Conservation (phyloP, 2,113 vertebrate genomes). For the Eudyptes chrysolophus region DNA sequence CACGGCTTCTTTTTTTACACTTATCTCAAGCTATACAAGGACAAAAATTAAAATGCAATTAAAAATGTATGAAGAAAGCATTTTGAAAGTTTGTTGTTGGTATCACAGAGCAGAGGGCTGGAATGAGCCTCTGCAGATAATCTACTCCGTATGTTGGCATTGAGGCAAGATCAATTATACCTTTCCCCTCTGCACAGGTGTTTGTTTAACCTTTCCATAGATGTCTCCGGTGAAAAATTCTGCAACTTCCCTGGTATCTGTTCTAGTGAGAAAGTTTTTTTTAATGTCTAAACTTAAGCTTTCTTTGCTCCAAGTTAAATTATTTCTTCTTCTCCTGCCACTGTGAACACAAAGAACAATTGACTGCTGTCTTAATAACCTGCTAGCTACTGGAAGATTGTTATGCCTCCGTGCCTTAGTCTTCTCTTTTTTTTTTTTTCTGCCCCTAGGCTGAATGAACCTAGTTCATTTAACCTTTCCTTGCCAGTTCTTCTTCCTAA, state of each 20-base stretch:
- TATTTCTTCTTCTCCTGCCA: conserved; percentile 54
- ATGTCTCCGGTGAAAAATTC: conserved; percentile 8
- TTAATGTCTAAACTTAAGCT: conserved; percentile 31
- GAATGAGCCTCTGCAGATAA: not conserved
- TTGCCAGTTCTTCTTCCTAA: conserved; percentile 15
- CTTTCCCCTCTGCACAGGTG: conserved; percentile 14
- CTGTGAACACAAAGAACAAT: conserved; percentile 56
- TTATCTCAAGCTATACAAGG: not conserved
- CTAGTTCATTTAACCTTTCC: conserved; percentile 50
- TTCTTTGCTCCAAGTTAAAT: conserved; percentile 57
- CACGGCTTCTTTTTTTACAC: not conserved
- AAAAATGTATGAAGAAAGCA: conserved; percentile 35
- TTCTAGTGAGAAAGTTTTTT: not conserved
- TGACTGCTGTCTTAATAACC: conserved; percentile 62
- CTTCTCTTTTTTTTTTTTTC: not conserved
- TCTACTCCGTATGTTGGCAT: not conserved
- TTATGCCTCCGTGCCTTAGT: conserved; percentile 44
- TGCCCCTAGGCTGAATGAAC: not conserved
- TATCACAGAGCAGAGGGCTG: not conserved
- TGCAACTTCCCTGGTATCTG: not conserved
- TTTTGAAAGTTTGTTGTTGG: conserved; percentile 5
- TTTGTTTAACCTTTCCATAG: conserved; percentile 40
- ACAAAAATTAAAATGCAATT: conserved; percentile 51
- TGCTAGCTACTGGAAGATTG: conserved; percentile 51
- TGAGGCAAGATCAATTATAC: conserved; percentile 32